A percentile compares a stretch with the other conserved stretches of the same genome.
Conservation (phyloP, 1,140 invertebrate species). For the Agraylea sexmaculata region DNA sequence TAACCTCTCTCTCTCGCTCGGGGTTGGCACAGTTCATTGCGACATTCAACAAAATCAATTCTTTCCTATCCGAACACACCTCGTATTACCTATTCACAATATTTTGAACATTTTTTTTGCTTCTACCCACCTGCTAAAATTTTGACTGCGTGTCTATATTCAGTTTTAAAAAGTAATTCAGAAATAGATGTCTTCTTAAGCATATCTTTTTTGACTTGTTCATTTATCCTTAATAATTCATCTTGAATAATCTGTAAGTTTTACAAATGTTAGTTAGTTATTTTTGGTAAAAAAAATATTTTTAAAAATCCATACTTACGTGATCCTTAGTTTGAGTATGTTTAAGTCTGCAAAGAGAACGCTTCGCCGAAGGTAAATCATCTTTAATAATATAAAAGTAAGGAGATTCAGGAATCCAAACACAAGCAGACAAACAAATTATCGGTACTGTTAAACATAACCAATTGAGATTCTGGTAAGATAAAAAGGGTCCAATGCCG, state of each 20-base stretch:
- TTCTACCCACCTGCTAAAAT: slow-evolving; percentile 21
- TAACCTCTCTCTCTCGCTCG: too few relatives aligned
- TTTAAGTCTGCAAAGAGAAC: slow-evolving; percentile 40
- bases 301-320: too few relatives aligned
- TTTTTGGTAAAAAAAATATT: too few relatives aligned
- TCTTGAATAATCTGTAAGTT: slow-evolving; percentile 34
- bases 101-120: neutral
- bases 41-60: too few relatives aligned
- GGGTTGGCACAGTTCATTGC: too few relatives aligned
- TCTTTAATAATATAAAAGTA: slow-evolving; percentile 52
- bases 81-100: too few relatives aligned
- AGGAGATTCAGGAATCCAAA: slow-evolving; percentile 68
- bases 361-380: slow-evolving; percentile 39
- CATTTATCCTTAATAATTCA: slow-evolving; percentile 44
- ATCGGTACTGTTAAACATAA: slow-evolving; percentile 34
- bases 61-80: too few relatives aligned
- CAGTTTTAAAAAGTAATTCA: slow-evolving; percentile 44
- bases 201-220: slow-evolving; percentile 41
- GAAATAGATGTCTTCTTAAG: slow-evolving; percentile 38
- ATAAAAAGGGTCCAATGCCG: slow-evolving; percentile 42
- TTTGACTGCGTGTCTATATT: slow-evolving; percentile 45
- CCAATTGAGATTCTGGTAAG: slow-evolving; percentile 38
- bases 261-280: neutral
- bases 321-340: slow-evolving; percentile 35
- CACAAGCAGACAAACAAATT: slow-evolving; percentile 46